phyloP scores from a whole-genome alignment of 2,888 invertebrate genomes.

The Aphrophora alni region DNA sequence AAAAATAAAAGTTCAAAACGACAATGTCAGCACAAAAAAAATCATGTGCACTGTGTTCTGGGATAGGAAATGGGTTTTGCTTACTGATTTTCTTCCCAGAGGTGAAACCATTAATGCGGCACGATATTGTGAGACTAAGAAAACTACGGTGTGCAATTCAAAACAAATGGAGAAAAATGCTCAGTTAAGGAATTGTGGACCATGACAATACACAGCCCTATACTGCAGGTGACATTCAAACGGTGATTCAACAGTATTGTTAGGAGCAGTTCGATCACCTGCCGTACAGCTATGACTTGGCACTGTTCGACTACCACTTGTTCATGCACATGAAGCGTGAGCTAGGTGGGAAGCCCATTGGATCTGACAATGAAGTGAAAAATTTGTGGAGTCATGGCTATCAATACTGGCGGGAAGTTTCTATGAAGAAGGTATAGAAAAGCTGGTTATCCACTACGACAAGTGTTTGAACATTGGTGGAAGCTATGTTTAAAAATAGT shows the following conservation, averaged over 20 bases:
- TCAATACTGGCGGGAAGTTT: neutral
- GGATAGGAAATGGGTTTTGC: constrained; percentile 45
- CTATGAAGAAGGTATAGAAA: neutral
- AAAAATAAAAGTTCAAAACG: neutral
- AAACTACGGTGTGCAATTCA: constrained; percentile 11
- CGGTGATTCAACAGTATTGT: neutral
- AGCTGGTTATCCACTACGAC: neutral
- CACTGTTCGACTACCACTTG: neutral
- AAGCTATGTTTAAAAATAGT: neutral
- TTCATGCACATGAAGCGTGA: neutral
- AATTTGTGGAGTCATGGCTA: neutral
- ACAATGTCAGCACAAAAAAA: constrained; percentile 41
- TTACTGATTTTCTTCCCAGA: constrained; percentile 41
- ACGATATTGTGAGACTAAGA: neutral
- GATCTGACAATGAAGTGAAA: neutral
- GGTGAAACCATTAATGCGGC: neutral
- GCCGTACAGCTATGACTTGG: neutral
- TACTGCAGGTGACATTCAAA: neutral
- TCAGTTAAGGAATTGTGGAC: neutral
- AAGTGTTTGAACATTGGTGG: constrained; percentile 6
- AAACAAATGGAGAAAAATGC: constrained; percentile 14
- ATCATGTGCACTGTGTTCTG: constrained; percentile 48
- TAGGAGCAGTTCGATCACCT: neutral
- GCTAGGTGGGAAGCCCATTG: neutral
- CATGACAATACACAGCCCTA: neutral